Evolutionary conservation across 2,888 invertebrate species (phyloP).

Genomic region (Acanthosepion esculentum): DNA sequence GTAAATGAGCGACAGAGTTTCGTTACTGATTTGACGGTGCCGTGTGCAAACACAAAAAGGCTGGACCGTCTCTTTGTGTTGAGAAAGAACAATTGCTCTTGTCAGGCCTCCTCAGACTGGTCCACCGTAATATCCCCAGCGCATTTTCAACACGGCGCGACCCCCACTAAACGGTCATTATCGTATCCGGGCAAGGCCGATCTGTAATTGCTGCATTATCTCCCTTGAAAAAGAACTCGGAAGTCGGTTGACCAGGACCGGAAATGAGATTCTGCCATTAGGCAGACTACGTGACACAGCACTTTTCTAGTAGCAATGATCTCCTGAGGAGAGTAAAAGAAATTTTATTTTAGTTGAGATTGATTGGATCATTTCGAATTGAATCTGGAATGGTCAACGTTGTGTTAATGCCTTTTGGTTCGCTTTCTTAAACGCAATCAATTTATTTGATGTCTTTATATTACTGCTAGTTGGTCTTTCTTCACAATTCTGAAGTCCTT

Average conservation of each 20-base stretch:
- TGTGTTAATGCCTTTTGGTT: not conserved
- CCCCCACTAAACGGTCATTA: slow-evolving; percentile 22
- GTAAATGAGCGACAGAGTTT: not conserved
- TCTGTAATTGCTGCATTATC: slow-evolving; percentile 21
- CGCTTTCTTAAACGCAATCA: not conserved
- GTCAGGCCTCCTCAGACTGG: not conserved
- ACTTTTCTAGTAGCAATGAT: slow-evolving; percentile 15
- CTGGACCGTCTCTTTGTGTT: not conserved
- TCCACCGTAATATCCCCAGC: not conserved
- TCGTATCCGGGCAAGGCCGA: not conserved
- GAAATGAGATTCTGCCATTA: slow-evolving; percentile 33
- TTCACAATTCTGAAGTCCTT: not conserved
- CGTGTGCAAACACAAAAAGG: slow-evolving; percentile 1
- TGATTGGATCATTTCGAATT: not conserved
- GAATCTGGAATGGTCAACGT: slow-evolving; percentile 24
- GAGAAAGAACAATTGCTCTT: slow-evolving; percentile 33
- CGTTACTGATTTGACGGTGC: not conserved
- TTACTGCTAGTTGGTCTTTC: not conserved
- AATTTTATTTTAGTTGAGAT: slow-evolving; percentile 33
- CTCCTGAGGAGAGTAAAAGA: not conserved
- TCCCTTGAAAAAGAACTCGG: slow-evolving; percentile 33
- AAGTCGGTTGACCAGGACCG: not conserved
- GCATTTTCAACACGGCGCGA: not conserved
- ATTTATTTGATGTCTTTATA: not conserved
- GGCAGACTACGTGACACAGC: not conserved